A percentile compares a stretch with the other conserved stretches of the same genome.
Evolutionary conservation across 2,113 vertebrate genomes (phyloP).

Genomic region (Salminus brasiliensis): DNA sequence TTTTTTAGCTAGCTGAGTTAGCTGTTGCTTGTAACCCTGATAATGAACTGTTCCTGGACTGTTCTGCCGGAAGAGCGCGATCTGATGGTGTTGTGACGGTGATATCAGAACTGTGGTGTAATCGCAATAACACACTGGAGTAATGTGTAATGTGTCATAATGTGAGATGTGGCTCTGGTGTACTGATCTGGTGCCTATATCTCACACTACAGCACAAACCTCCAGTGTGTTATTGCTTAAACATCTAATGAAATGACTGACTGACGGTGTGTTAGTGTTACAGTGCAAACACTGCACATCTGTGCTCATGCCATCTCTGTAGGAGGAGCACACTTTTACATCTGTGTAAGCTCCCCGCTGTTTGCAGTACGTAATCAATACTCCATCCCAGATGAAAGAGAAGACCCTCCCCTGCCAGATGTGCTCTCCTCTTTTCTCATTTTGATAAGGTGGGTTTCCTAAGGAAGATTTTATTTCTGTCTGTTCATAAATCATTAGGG

Average conservation of each 20-base stretch:
- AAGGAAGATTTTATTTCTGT: constrained; percentile 9
- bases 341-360: not conserved
- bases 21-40: too few relatives aligned
- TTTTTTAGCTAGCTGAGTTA: too few relatives aligned
- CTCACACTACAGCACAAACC: too few relatives aligned
- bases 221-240: too few relatives aligned
- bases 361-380: constrained; percentile 20
- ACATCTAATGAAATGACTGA: not conserved
- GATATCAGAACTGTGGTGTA: too few relatives aligned
- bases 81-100: too few relatives aligned
- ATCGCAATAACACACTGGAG: too few relatives aligned
- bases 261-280: not conserved
- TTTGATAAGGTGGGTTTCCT: constrained; percentile 27
- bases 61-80: too few relatives aligned
- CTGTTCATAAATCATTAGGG: constrained; percentile 16
- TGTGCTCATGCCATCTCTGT: not conserved
- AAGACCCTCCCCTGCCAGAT: not conserved
- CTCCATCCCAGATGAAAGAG: constrained; percentile 15
- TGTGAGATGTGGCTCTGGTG: too few relatives aligned
- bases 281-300: not conserved
- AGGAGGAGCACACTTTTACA: not conserved
- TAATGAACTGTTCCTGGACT: too few relatives aligned
- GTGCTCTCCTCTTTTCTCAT: constrained; percentile 24
- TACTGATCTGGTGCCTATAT: too few relatives aligned
- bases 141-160: too few relatives aligned